Conservation (phyloP, 2,113 vertebrate species). For the Muscicapa adusta region DNA sequence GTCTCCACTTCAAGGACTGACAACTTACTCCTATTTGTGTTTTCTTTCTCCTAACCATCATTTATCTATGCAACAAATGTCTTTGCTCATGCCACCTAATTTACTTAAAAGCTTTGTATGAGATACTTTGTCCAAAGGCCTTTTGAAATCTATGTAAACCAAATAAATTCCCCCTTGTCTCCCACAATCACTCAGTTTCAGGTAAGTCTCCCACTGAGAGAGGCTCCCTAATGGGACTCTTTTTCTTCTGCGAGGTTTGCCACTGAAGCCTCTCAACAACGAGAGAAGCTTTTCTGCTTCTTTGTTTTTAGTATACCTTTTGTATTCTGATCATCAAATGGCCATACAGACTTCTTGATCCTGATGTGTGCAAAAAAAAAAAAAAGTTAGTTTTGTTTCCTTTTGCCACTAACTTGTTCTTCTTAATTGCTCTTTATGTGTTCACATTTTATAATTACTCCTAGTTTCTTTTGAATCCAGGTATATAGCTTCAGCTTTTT, state of each 20-base stretch:
- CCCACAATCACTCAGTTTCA: not conserved
- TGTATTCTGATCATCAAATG: not conserved
- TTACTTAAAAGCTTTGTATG: conserved; percentile 30
- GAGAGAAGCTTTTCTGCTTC: not conserved
- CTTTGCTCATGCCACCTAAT: not conserved
- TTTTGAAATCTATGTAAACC: not conserved
- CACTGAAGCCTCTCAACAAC: not conserved
- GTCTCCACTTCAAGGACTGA: not conserved
- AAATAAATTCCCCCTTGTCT: not conserved
- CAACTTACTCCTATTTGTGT: not conserved
- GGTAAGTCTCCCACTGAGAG: not conserved
- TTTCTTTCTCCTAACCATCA: not conserved
- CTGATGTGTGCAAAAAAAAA: not conserved
- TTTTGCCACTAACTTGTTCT: not conserved
- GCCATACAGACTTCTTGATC: not conserved
- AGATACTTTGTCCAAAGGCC: not conserved
- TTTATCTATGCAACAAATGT: not conserved
- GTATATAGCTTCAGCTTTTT: not conserved
- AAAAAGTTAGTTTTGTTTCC: not conserved
- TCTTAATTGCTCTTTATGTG: not conserved
- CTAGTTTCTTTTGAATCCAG: not conserved
- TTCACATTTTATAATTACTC: not conserved
- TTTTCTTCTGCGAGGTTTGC: not conserved
- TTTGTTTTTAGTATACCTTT: not conserved
- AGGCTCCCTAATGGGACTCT: not conserved